A percentile compares a stretch with the other conserved stretches of the same genome.
phyloP scores from a whole-genome alignment of 2,797 vertebrate genomes.

The Acanthurus lineatus region DNA sequence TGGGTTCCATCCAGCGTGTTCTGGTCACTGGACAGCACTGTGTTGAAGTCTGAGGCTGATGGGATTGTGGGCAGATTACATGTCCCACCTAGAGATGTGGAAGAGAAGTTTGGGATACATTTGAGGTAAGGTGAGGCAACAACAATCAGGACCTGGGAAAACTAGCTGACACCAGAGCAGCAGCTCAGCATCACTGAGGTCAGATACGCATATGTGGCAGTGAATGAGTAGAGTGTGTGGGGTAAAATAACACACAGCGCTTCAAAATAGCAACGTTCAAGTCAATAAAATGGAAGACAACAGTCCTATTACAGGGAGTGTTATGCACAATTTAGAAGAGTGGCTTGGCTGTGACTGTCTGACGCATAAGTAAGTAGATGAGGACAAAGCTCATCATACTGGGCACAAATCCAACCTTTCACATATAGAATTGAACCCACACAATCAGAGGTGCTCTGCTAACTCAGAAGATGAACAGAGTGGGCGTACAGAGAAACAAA shows the following conservation, averaged over 20 bases:
- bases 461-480: constrained; percentile 21
- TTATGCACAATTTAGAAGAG: constrained; percentile 11
- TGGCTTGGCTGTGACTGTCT: constrained; percentile 4
- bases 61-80: constrained; percentile 97
- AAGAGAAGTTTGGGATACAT: constrained; percentile 45
- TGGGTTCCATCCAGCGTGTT: constrained; percentile 97
- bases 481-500: constrained; percentile 16
- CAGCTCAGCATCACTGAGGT: neutral
- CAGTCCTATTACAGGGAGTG: constrained; percentile 5
- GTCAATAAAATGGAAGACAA: constrained; percentile 20
- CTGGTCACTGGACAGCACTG: constrained; percentile 96
- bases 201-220: neutral
- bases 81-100: constrained; percentile 81
- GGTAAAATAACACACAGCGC: neutral
- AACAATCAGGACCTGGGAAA: neutral
- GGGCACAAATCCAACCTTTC: constrained; percentile 15
- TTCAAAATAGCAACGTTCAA: neutral
- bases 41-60: constrained; percentile 98
- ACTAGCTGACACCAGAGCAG: neutral
- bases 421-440: constrained; percentile 3
- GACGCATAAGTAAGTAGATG: constrained; percentile 29
- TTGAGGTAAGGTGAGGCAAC: no score
- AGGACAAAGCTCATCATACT: constrained; percentile 21
- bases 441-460: neutral
- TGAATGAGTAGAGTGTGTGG: neutral